Percentiles rank a stretch among this genome's conserved stretches.
phyloP scores from a whole-genome alignment of 2,888 invertebrate genomes.

The Drosophila kanekoi region DNA sequence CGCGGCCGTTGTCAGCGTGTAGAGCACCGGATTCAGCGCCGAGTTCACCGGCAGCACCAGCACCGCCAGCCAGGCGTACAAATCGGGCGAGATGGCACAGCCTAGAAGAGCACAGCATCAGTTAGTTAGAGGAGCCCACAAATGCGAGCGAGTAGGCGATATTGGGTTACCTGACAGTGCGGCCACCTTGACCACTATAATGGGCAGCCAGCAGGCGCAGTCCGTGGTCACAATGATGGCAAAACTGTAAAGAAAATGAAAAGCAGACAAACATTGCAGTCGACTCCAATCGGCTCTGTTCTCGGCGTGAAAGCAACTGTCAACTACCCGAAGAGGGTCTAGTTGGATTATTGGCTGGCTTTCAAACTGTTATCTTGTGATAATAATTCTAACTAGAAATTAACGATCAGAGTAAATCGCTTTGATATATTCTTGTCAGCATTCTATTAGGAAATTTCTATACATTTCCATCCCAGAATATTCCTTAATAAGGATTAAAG shows the following conservation, averaged over 20 bases:
- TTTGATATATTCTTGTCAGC: too few relatives aligned
- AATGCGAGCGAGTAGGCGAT: neutral
- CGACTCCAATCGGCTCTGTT: neutral
- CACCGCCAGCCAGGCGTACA: constrained; percentile 88
- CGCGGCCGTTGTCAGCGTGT: constrained; percentile 87
- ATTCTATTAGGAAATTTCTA: too few relatives aligned
- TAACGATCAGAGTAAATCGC: too few relatives aligned
- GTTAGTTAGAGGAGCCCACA: neutral
- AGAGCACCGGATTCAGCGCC: constrained; percentile 88
- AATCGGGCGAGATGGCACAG: constrained; percentile 86
- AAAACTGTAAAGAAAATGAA: constrained; percentile 81
- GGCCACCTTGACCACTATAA: constrained; percentile 87
- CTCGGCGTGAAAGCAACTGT: neutral
- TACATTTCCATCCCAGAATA: too few relatives aligned
- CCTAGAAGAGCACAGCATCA: constrained; percentile 82
- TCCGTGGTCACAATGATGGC: constrained; percentile 87
- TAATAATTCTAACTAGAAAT: too few relatives aligned
- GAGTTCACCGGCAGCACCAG: constrained; percentile 88
- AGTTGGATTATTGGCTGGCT: neutral
- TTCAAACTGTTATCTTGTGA: too few relatives aligned
- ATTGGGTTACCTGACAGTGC: constrained; percentile 86
- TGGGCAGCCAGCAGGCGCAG: constrained; percentile 88
- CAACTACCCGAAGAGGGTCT: neutral
- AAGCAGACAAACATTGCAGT: neutral
- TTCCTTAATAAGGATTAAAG: too few relatives aligned